Percentiles rank a stretch among this genome's conserved stretches.
These are phyloP conservation scores for Rhingia rostrata DNA, from an alignment of 2,888 invertebrate genomes.

Conservation along the genomic window DNA sequence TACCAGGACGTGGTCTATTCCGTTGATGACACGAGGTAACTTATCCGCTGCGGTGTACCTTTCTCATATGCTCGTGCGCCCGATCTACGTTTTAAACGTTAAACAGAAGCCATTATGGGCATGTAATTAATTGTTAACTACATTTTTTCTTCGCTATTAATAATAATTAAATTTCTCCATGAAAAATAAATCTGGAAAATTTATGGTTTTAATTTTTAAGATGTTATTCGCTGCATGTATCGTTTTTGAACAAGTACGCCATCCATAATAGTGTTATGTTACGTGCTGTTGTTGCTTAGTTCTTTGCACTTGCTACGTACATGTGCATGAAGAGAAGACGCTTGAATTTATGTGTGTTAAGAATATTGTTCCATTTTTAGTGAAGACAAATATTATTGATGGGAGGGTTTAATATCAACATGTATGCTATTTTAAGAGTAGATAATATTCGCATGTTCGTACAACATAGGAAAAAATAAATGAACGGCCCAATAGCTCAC, in stretches of 20 bases:
- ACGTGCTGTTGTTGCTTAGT: slow-evolving; percentile 16
- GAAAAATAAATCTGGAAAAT: slow-evolving; percentile 56
- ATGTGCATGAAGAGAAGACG: slow-evolving; percentile 1
- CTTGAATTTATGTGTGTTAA: slow-evolving; percentile 8
- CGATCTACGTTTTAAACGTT: slow-evolving; percentile 23
- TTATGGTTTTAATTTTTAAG: slow-evolving; percentile 52
- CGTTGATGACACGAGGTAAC: slow-evolving; percentile 39
- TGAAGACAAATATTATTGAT: slow-evolving; percentile 10
- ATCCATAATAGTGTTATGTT: slow-evolving; percentile 32
- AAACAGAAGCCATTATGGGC: slow-evolving; percentile 60
- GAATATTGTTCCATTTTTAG: slow-evolving; percentile 24
- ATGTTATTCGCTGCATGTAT: slow-evolving; percentile 48
- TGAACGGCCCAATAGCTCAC: too few species aligned
- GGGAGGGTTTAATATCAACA: not conserved
- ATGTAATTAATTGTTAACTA: slow-evolving; percentile 72
- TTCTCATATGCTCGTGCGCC: slow-evolving; percentile 25
- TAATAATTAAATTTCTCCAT: slow-evolving; percentile 68
- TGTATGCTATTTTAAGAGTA: slow-evolving; percentile 7
- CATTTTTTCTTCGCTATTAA: slow-evolving; percentile 63
- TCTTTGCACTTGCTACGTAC: slow-evolving; percentile 20
- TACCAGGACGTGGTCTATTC: slow-evolving; percentile 34
- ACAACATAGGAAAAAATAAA: too few species aligned
- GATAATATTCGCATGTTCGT: too few species aligned
- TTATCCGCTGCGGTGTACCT: slow-evolving; percentile 1
- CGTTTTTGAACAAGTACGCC: slow-evolving; percentile 34